A percentile compares a stretch with the other conserved stretches of the same genome.
Evolutionary conservation across 2,113 vertebrate species (phyloP).

Genomic region (Hemiprocne comata): DNA sequence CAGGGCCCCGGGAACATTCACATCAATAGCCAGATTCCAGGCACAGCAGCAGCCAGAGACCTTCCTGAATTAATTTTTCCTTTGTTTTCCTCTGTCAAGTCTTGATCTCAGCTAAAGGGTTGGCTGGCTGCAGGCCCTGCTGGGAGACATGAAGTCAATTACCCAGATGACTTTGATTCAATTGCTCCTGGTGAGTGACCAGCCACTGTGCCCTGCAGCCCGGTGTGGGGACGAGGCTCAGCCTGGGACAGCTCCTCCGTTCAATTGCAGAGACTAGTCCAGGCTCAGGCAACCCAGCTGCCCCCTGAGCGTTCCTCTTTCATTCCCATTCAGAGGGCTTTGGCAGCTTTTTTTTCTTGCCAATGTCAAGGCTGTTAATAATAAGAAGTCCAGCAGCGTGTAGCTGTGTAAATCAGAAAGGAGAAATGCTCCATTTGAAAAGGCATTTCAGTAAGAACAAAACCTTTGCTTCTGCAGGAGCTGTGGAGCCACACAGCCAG

Average conservation of each 20-base stretch:
- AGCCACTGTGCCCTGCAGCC: background rate
- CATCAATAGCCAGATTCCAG: background rate
- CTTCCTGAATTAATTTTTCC: conserved; percentile 7
- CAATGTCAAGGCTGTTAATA: background rate
- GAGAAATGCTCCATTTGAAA: conserved; percentile 3
- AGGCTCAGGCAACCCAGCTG: background rate
- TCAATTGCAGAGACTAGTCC: accelerated
- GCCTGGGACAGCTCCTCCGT: background rate
- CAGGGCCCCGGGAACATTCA: background rate
- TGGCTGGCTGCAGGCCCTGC: background rate
- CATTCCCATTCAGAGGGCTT: background rate
- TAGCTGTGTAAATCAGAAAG: background rate
- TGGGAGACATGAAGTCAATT: conserved; percentile 14
- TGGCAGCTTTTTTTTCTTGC: background rate
- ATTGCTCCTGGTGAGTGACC: background rate
- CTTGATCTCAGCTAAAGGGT: background rate
- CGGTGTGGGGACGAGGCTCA: background rate
- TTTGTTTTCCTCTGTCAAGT: conserved; percentile 7
- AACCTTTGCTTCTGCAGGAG: background rate
- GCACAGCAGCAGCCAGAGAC: background rate
- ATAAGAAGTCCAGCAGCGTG: background rate
- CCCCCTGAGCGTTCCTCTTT: accelerated
- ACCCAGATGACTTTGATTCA: background rate
- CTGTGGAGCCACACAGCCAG: background rate
- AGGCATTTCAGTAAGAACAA: background rate